Evolutionary conservation across 2,797 vertebrate genomes (phyloP).

Genomic region (Melanotaenia trifasciata): DNA sequence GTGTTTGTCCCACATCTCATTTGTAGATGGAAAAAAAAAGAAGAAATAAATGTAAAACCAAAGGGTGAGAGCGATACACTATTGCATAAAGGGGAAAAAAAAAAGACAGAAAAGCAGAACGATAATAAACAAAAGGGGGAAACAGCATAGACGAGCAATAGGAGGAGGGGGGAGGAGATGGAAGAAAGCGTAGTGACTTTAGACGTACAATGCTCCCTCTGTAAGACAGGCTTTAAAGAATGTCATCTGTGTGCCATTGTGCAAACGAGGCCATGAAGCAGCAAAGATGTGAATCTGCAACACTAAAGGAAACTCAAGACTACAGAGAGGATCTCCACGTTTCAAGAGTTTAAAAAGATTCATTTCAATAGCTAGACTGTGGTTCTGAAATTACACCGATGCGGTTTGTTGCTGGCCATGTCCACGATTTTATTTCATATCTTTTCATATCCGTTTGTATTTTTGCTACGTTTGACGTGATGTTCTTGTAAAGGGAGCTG

Average conservation of each 20-base stretch:
- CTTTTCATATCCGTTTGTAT: not conserved
- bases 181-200: constrained; percentile 27
- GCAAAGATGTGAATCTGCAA: constrained; percentile 6
- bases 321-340: not conserved
- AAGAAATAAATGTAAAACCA: constrained; percentile 11
- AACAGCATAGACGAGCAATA: constrained; percentile 29
- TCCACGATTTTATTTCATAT: not conserved
- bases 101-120: constrained; percentile 13
- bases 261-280: constrained; percentile 15
- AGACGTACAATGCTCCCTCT: constrained; percentile 23
- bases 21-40: constrained; percentile 15
- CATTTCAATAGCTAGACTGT: not conserved
- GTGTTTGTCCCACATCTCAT: constrained; percentile 49
- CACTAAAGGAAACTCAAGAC: not conserved
- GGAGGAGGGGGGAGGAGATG: constrained; percentile 17
- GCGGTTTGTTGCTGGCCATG: not conserved
- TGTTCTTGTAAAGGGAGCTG: not conserved
- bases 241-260: constrained; percentile 35
- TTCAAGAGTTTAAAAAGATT: not conserved
- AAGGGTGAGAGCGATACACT: constrained; percentile 11
- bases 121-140: constrained; percentile 22
- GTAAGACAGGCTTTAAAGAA: constrained; percentile 37
- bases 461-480: not conserved
- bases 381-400: not conserved
- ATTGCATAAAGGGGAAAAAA: constrained; percentile 5